phyloP scores from a whole-genome alignment of 2,888 invertebrate species.

The Pollenia griseotomentosa region DNA sequence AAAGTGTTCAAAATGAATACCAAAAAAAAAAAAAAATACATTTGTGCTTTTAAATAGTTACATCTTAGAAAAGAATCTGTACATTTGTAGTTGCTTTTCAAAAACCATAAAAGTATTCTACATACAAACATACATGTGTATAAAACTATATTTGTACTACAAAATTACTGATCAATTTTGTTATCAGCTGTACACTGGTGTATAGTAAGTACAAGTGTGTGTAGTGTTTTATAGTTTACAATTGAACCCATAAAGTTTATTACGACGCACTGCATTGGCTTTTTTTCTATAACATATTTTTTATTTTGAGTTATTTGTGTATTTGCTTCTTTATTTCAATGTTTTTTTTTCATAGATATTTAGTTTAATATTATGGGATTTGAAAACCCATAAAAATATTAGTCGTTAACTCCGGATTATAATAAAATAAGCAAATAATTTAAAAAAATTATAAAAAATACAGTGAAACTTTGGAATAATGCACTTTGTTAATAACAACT shows the following conservation, averaged over 20 bases:
- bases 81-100: too few species aligned
- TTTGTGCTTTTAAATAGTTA: too few species aligned
- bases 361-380: neutral
- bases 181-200: slow-evolving; percentile 34
- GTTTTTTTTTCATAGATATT: neutral
- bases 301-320: neutral
- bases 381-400: slow-evolving; percentile 3
- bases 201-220: neutral
- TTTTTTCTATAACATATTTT: slow-evolving; percentile 29
- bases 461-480: too few species aligned
- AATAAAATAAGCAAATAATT: neutral
- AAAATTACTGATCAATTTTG: slow-evolving; percentile 50
- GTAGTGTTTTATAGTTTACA: slow-evolving; percentile 20
- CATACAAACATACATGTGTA: neutral
- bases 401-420: neutral
- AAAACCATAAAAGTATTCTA: too few species aligned
- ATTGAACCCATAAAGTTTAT: slow-evolving; percentile 52
- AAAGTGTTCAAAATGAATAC: too few species aligned
- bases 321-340: neutral
- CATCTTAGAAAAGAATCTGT: too few species aligned
- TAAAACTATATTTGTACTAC: neutral
- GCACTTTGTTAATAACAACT: too few species aligned
- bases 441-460: neutral
- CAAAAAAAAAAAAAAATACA: too few species aligned
- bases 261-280: slow-evolving; percentile 16